Conservation (phyloP, 2,888 invertebrate genomes). For the Cantharis nigra region DNA sequence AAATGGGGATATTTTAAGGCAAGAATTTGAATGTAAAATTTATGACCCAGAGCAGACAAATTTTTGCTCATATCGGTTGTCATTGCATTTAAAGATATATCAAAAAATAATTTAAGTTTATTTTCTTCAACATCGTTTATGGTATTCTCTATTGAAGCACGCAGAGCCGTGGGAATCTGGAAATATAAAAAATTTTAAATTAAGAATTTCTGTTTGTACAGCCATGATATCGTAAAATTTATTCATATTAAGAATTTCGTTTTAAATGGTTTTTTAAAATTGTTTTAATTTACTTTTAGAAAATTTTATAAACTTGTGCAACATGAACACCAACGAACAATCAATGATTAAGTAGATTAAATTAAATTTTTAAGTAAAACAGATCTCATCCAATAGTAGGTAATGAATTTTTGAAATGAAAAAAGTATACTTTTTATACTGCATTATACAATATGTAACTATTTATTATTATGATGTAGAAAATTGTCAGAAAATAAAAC, state of each 20-base stretch:
- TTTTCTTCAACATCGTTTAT: constrained; percentile 66
- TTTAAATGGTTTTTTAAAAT: not conserved
- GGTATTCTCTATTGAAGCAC: constrained; percentile 54
- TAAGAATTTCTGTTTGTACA: constrained; percentile 39
- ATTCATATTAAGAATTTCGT: constrained; percentile 42
- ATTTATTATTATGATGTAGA: too few species aligned
- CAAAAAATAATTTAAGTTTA: constrained; percentile 71
- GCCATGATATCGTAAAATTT: too few species aligned
- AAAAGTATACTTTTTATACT: too few species aligned
- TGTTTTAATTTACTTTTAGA: too few species aligned
- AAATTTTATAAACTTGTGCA: too few species aligned
- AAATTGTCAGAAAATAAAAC: too few species aligned
- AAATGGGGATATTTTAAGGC: constrained; percentile 69
- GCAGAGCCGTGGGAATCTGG: constrained; percentile 49
- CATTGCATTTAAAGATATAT: constrained; percentile 70
- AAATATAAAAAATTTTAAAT: constrained; percentile 12
- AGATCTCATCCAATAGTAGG: too few species aligned
- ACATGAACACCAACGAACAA: too few species aligned
- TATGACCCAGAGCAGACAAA: constrained; percentile 68
- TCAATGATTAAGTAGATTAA: too few species aligned
- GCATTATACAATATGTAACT: too few species aligned
- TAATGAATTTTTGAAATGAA: too few species aligned
- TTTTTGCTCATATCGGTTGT: constrained; percentile 76
- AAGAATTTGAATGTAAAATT: constrained; percentile 72
- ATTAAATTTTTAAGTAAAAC: too few species aligned